Conservation (phyloP, 2,888 invertebrate species). For the Stramonita haemastoma region DNA sequence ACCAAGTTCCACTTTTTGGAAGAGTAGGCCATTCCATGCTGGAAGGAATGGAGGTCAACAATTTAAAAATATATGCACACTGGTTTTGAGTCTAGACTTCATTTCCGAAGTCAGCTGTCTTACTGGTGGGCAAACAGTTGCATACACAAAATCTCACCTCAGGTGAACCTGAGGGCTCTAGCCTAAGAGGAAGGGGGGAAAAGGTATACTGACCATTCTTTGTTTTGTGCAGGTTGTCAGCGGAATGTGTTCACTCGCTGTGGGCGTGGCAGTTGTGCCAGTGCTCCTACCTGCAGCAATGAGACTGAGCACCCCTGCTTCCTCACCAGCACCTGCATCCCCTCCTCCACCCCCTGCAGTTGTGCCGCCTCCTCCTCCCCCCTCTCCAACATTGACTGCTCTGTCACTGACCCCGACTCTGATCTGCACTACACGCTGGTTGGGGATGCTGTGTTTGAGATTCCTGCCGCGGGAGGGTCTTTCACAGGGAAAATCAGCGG, state of each 20-base stretch:
- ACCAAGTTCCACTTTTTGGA: too few relatives aligned
- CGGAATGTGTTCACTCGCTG: slow-evolving; percentile 39
- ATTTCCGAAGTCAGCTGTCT: too few relatives aligned
- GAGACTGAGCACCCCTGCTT: slow-evolving; percentile 56
- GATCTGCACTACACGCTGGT: slow-evolving; percentile 46
- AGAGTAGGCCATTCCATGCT: too few relatives aligned
- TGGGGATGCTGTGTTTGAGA: slow-evolving; percentile 49
- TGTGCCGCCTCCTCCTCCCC: slow-evolving; percentile 49
- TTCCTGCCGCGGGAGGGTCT: slow-evolving; percentile 48
- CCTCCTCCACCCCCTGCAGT: slow-evolving; percentile 56
- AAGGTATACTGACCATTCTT: not conserved
- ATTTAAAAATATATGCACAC: too few relatives aligned
- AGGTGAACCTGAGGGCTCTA: too few relatives aligned
- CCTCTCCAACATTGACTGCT: slow-evolving; percentile 6
- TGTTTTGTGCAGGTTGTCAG: slow-evolving; percentile 56
- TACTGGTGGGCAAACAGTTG: too few relatives aligned
- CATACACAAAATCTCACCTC: too few relatives aligned
- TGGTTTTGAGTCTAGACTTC: too few relatives aligned
- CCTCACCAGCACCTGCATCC: slow-evolving; percentile 54
- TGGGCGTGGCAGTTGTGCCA: slow-evolving; percentile 38
- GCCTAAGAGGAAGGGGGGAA: too few relatives aligned
- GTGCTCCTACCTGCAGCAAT: slow-evolving; percentile 50
- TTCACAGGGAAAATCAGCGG: slow-evolving; percentile 43
- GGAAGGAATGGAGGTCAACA: too few relatives aligned
- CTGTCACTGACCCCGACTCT: not conserved